Evolutionary conservation across 1,140 invertebrate species (phyloP).

Genomic region (Magallana ariakensis): DNA sequence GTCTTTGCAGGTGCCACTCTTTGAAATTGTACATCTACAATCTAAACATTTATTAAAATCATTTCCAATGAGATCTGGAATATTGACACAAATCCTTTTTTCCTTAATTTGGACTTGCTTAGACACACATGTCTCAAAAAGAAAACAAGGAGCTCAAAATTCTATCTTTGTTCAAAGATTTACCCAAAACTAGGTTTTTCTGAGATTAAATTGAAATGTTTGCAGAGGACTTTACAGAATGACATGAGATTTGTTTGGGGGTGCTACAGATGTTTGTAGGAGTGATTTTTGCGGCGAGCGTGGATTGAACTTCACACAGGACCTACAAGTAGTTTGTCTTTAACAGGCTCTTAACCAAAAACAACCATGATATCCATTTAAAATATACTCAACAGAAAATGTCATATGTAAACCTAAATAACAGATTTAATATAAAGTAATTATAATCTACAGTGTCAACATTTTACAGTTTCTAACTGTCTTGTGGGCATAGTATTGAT

Average conservation of each 20-base stretch:
- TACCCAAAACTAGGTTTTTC: conserved; percentile 33
- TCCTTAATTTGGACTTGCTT: neutral
- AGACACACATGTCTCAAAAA: neutral
- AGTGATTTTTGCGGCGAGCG: neutral
- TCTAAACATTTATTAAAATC: too few relatives aligned
- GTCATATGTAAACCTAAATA: conserved; percentile 20
- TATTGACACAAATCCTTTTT: neutral
- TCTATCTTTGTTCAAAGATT: conserved; percentile 24
- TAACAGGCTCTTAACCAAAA: conserved; percentile 8
- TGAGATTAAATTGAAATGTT: conserved; percentile 35
- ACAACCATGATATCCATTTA: neutral
- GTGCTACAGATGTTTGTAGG: conserved; percentile 10
- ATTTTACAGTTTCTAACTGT: conserved; percentile 35
- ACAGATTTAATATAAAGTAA: conserved; percentile 15
- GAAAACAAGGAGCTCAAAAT: neutral
- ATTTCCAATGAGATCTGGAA: too few relatives aligned
- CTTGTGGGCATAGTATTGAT: conserved; percentile 16
- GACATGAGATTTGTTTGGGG: conserved; percentile 11
- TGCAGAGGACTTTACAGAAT: conserved; percentile 3
- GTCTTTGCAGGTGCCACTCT: neutral
- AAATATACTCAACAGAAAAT: neutral
- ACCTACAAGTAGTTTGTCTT: conserved; percentile 12
- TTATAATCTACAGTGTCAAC: conserved; percentile 27
- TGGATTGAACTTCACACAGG: conserved; percentile 4
- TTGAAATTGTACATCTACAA: neutral